These are phyloP conservation scores for Hypercompe scribonia DNA, from an alignment of 2,888 invertebrate species.

Conservation along the genomic window DNA sequence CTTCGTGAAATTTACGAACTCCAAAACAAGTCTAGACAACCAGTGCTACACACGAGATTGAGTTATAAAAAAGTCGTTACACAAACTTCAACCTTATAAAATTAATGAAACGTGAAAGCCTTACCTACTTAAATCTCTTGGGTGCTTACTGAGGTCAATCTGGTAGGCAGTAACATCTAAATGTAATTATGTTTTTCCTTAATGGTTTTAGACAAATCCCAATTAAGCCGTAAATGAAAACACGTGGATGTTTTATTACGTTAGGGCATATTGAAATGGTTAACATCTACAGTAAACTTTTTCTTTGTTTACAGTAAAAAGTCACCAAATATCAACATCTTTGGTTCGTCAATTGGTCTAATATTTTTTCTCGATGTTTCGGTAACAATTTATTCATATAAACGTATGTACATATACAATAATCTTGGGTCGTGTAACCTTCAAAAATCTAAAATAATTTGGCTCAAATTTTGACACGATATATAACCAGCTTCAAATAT, in stretches of 20 bases:
- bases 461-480: too few relatives aligned
- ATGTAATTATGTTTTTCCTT: conserved; percentile 20
- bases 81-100: conserved; percentile 1
- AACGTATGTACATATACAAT: too few relatives aligned
- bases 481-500: too few relatives aligned
- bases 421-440: too few relatives aligned
- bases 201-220: conserved; percentile 17
- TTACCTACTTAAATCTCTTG: neutral
- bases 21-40: neutral
- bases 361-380: too few relatives aligned
- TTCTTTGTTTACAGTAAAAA: neutral
- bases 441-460: too few relatives aligned
- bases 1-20: neutral
- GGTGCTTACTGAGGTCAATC: conserved; percentile 7
- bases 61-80: neutral
- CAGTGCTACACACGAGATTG: neutral
- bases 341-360: too few relatives aligned
- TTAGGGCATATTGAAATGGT: neutral
- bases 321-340: neutral
- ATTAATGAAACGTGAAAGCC: conserved; percentile 3
- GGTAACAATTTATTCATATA: too few relatives aligned
- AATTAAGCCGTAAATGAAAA: conserved; percentile 12
- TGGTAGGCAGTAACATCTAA: conserved; percentile 2
- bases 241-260: conserved; percentile 7
- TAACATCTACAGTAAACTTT: neutral